A percentile compares a stretch with the other conserved stretches of the same genome.
These are phyloP conservation scores for Mesaphorura yosii DNA, from an alignment of 1,140 invertebrate genomes.

Conservation along the genomic window DNA sequence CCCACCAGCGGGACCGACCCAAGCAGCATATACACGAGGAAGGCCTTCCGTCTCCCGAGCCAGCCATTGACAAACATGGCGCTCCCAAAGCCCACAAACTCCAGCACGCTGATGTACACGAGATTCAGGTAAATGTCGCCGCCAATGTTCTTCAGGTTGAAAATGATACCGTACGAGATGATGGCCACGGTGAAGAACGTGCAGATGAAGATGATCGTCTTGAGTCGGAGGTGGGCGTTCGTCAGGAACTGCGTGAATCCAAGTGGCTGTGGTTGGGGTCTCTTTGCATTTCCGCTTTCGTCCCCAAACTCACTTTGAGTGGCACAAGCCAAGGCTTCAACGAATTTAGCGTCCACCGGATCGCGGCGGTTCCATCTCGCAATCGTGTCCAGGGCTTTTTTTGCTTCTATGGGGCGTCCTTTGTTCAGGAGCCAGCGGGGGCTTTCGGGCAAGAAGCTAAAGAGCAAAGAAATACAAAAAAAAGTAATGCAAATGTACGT, in stretches of 20 bases:
- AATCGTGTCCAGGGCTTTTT: conserved; percentile 22
- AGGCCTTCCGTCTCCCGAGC: conserved; percentile 15
- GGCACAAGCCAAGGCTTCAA: not conserved
- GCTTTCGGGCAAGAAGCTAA: conserved; percentile 25
- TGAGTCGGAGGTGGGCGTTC: conserved; percentile 6
- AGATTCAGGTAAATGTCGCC: conserved; percentile 23
- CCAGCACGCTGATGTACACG: conserved; percentile 9
- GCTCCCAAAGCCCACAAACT: not conserved
- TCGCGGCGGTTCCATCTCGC: conserved; percentile 21
- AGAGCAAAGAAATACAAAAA: conserved; percentile 1
- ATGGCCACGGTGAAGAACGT: conserved; percentile 11
- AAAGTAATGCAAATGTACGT: too few relatives aligned
- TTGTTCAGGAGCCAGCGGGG: conserved; percentile 25
- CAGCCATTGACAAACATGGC: not conserved
- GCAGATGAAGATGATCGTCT: conserved; percentile 11
- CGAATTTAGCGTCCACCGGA: not conserved
- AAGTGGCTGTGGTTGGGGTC: not conserved
- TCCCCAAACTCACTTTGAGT: conserved; percentile 3
- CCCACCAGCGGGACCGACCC: conserved; percentile 4
- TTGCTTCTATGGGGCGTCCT: conserved; percentile 18
- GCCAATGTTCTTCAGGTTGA: conserved; percentile 17
- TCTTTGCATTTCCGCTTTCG: not conserved
- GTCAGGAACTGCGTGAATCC: conserved; percentile 3
- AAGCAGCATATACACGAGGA: conserved; percentile 4
- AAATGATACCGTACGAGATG: conserved; percentile 17